Percentiles rank a stretch among this genome's conserved stretches.
phyloP scores from a whole-genome alignment of 2,888 invertebrate species.

The Enchytraeus crypticus region DNA sequence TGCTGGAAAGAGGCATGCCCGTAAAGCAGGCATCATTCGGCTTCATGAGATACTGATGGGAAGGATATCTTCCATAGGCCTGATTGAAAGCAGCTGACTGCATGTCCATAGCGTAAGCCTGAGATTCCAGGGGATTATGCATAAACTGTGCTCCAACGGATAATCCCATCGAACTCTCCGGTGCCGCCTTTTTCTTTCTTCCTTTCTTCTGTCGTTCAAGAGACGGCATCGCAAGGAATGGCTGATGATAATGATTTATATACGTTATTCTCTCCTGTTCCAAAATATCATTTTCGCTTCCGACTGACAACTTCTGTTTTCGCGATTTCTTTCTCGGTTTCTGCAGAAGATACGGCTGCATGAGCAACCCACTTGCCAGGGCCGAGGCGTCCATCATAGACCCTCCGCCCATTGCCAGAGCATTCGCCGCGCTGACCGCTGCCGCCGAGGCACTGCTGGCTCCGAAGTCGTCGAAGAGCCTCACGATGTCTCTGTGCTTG shows the following conservation, averaged over 20 bases:
- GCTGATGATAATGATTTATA: not conserved
- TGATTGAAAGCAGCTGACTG: not conserved
- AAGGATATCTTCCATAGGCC: not conserved
- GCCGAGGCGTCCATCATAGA: not conserved
- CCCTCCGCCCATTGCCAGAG: too few relatives aligned
- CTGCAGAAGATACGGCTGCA: not conserved
- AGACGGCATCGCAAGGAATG: not conserved
- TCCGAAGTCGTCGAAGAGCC: not conserved
- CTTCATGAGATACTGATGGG: not conserved
- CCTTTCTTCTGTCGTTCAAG: not conserved
- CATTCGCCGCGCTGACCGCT: too few relatives aligned
- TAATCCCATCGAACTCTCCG: too few relatives aligned
- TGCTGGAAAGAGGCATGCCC: not conserved
- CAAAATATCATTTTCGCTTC: not conserved
- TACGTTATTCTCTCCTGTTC: not conserved
- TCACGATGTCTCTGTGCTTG: constrained; percentile 74
- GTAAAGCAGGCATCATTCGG: not conserved
- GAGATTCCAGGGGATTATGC: too few relatives aligned
- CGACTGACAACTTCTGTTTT: not conserved
- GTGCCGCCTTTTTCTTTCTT: not conserved
- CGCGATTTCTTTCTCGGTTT: not conserved
- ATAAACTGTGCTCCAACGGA: too few relatives aligned
- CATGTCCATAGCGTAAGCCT: not conserved
- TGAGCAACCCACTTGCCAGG: not conserved
- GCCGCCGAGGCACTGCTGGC: too few relatives aligned